Evolutionary conservation across 35 echinoderm and acorn worm species (phyloP), one percentile per base, ranked within the genome.

Genomic region (Acanthaster planci): DNA sequence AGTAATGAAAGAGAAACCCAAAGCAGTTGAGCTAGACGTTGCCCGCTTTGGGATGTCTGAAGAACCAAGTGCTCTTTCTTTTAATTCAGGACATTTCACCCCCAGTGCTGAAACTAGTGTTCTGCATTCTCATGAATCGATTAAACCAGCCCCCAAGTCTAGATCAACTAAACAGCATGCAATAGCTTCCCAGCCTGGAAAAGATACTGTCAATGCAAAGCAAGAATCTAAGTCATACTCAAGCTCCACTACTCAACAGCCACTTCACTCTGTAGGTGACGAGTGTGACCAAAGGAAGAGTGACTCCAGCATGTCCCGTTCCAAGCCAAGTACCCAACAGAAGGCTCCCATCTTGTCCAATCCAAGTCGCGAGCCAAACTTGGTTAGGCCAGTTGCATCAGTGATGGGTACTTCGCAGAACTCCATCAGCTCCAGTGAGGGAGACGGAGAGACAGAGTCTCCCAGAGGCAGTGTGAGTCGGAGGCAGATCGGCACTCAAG

Each of bases 391-490:
- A 34, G 34, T 72, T 26, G 64, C 64, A 14, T 72, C 64, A 21
- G 64, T 72, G 18, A 72, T 72, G 64, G 64, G 64, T 14, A 72
- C 64, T 14, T 83, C 81, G 12, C 31, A n/a, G 19, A 35, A 50
- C n/a, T 82, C 79, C 19, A 83, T 30, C 53, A 83, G 81, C 29
- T 57, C 81, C 26, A 53, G 38, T 54, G 55, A 88, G 26, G 54
- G 86, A 64, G 60, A 77, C 37, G 52, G 89, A 67, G 40, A 90
- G 52, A 84, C 39, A 10, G 77, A 79, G 10, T 79, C 42, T 17
- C 37, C 78, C 38, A 87, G 78, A 51, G 72, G 55, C 0, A 95
- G 79, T 53, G 38, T 90, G 9, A 52, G 34, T 36, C 30, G 67
- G 58, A 38, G 31, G 39, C 7, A 52, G 19, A 38, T 50, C 38